Percentiles rank a stretch among this genome's conserved stretches.
Conservation (phyloP, 2,113 vertebrate genomes). For the chimpanzee (Pan troglodytes) region NHGRI_mPanTro3-v2.1_pri NC_086015.1:106606501-106607000, state of each 20-base stretch:
- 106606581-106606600: background rate
- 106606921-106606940: background rate
- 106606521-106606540: background rate
- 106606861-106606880: fast-evolving
- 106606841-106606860: background rate
- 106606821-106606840: background rate
- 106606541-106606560: background rate
- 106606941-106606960: background rate
- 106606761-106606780: background rate
- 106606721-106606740: background rate
- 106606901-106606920: background rate
- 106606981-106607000: background rate
- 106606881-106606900: background rate
- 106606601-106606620: background rate
- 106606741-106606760: background rate
- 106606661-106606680: background rate
- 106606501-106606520: background rate
- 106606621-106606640: background rate
- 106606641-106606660: background rate
- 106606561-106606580: background rate
- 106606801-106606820: background rate
- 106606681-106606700: background rate
- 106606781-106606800: background rate
- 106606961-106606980: background rate
- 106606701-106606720: background rate